Evolutionary conservation across 2,113 vertebrate species (phyloP).

Genomic region (Loxodonta africana): DNA sequence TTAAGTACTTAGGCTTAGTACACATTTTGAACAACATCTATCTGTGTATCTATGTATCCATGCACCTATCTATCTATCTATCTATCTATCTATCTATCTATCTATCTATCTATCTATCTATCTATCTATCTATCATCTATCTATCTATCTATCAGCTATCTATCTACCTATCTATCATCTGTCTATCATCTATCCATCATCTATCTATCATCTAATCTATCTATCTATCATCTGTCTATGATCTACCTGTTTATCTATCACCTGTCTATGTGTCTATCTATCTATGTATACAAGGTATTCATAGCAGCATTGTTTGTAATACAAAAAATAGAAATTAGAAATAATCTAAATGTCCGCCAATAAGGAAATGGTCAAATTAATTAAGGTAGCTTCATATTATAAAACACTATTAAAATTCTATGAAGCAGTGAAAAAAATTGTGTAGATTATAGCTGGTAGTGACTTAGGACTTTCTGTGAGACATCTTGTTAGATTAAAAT

Average conservation of each 20-base stretch:
- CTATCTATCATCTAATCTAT: too few species aligned
- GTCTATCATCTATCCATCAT: too few species aligned
- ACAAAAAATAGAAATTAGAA: not conserved
- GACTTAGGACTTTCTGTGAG: not conserved
- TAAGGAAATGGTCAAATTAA: not conserved
- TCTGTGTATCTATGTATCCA: too few species aligned
- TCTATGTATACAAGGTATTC: not conserved
- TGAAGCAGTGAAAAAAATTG: not conserved
- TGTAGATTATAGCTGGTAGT: not conserved
- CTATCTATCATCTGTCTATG: too few species aligned
- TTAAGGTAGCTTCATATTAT: not conserved
- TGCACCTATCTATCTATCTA: too few species aligned
- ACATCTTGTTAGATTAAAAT: not conserved
- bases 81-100: too few species aligned
- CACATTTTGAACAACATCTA: not conserved
- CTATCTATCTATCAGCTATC: too few species aligned
- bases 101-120: too few species aligned
- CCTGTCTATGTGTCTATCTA: too few species aligned
- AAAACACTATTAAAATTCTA: not conserved
- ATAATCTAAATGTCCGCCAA: not conserved
- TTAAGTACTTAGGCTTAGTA: not conserved
- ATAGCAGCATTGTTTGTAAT: not conserved
- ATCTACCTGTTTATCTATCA: too few species aligned
- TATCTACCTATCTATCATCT: too few species aligned
- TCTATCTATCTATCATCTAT: too few species aligned